Evolutionary conservation across 2,888 invertebrate genomes (phyloP).

Genomic region (Clostera curtula): DNA sequence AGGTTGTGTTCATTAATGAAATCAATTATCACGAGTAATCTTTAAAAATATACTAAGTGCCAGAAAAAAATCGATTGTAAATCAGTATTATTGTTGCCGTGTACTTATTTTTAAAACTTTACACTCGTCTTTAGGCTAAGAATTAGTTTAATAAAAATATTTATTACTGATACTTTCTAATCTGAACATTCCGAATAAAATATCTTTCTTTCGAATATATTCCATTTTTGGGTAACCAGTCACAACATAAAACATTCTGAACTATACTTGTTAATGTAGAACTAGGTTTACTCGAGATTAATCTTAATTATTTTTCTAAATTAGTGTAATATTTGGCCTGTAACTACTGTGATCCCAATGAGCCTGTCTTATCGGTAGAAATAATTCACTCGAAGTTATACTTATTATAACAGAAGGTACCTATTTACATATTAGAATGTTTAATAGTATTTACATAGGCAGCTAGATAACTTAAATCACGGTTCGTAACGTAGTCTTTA

Average conservation of each 20-base stretch:
- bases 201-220: neutral
- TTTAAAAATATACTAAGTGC: constrained; percentile 25
- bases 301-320: constrained; percentile 24
- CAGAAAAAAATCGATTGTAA: constrained; percentile 29
- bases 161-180: constrained; percentile 14
- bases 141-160: constrained; percentile 14
- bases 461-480: constrained; percentile 30
- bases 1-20: constrained; percentile 22
- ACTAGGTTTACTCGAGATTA: constrained; percentile 14
- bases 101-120: constrained; percentile 30
- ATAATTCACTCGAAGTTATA: constrained; percentile 9
- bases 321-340: constrained; percentile 20
- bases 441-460: constrained; percentile 16
- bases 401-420: constrained; percentile 17
- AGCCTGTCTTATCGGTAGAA: constrained; percentile 12
- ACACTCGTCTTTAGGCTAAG: constrained; percentile 22
- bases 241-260: constrained; percentile 14
- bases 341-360: constrained; percentile 27
- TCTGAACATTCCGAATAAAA: constrained; percentile 18
- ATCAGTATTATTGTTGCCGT: constrained; percentile 38
- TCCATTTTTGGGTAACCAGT: constrained; percentile 9
- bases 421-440: constrained; percentile 16
- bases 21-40: constrained; percentile 7
- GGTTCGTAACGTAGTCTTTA: constrained; percentile 15
- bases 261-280: constrained; percentile 14